Percentiles rank a stretch among this genome's conserved stretches.
These are phyloP conservation scores for Sylvilagus bachmani DNA, from an alignment of 2,113 vertebrate genomes.

Conservation along the genomic window DNA sequence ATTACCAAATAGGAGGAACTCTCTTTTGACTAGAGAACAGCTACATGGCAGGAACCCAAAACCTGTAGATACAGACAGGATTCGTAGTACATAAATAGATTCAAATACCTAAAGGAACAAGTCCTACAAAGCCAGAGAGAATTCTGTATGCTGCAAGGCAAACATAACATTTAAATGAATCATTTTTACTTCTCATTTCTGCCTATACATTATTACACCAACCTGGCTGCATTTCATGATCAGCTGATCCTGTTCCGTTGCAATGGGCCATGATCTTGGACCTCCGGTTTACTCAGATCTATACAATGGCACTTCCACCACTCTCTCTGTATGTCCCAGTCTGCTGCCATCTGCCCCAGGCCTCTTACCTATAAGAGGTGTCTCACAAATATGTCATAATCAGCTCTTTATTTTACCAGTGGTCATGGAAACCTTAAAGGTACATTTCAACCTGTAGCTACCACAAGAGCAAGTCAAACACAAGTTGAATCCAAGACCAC, in stretches of 20 bases:
- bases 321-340: not conserved
- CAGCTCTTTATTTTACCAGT: slow-evolving; percentile 21
- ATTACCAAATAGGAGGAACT: slow-evolving; percentile 30
- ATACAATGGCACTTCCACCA: not conserved
- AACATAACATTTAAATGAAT: slow-evolving; percentile 54
- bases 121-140: slow-evolving; percentile 7
- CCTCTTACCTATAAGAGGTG: not conserved
- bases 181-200: slow-evolving; percentile 51
- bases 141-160: slow-evolving; percentile 11
- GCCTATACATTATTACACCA: slow-evolving; percentile 29
- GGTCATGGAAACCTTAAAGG: slow-evolving; percentile 54
- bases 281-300: not conserved
- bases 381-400: slow-evolving; percentile 55
- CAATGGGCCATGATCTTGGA: slow-evolving; percentile 17
- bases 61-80: slow-evolving; percentile 22
- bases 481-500: not conserved
- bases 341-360: not conserved
- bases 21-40: slow-evolving; percentile 31
- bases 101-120: slow-evolving; percentile 64
- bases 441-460: slow-evolving; percentile 27
- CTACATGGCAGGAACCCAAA: slow-evolving; percentile 13
- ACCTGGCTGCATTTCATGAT: not conserved
- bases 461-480: slow-evolving; percentile 37
- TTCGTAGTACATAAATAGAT: not conserved
- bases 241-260: not conserved